These are phyloP conservation scores for Apotomis capreana DNA, from an alignment of 2,888 invertebrate species.

Conservation along the genomic window DNA sequence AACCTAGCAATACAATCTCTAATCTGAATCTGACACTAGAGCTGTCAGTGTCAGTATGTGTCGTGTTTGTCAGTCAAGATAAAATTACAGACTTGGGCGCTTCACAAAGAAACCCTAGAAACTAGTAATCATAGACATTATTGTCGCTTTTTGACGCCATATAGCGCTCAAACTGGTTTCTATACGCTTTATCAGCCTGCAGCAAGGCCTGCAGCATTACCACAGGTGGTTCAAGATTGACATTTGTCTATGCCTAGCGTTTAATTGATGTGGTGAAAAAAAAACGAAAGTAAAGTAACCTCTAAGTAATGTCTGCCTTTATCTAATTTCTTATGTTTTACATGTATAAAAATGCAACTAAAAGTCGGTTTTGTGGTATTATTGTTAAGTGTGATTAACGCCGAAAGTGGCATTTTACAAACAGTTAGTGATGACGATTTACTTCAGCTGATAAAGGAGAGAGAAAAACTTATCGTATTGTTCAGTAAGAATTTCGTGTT, in stretches of 20 bases:
- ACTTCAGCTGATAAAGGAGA: constrained; percentile 88
- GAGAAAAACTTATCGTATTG: constrained; percentile 91
- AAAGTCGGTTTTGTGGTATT: constrained; percentile 46
- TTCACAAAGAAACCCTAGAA: too few species aligned
- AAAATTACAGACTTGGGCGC: background rate
- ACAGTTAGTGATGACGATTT: constrained; percentile 90
- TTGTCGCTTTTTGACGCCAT: too few species aligned
- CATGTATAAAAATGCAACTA: constrained; percentile 53
- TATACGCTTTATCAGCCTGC: too few species aligned
- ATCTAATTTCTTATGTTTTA: background rate
- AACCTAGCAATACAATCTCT: constrained; percentile 3
- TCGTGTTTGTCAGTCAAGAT: background rate
- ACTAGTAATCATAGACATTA: too few species aligned
- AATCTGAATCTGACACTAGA: background rate
- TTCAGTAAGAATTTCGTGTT: constrained; percentile 86
- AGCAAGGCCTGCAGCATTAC: too few species aligned
- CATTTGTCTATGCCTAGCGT: background rate
- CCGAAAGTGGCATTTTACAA: constrained; percentile 77
- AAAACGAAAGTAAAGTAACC: background rate
- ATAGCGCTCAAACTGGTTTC: too few species aligned
- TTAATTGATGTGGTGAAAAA: background rate
- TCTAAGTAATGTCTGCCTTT: background rate
- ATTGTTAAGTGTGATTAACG: constrained; percentile 51
- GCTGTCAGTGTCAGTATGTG: background rate
- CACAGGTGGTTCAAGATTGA: background rate